Evolutionary conservation across 2,888 invertebrate genomes (phyloP).

Genomic region (Incurvaria masculella): DNA sequence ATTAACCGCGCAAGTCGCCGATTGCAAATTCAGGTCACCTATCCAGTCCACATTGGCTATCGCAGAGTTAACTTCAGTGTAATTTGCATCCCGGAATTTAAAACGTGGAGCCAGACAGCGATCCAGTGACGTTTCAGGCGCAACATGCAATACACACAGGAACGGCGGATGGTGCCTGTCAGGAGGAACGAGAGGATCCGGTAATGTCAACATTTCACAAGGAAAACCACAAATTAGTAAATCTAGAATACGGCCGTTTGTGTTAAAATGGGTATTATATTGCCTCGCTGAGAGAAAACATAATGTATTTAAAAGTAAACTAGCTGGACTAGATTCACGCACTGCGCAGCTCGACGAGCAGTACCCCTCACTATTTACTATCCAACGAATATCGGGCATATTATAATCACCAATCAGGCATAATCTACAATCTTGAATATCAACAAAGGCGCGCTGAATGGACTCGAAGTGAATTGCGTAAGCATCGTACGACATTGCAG

Average conservation of each 20-base stretch:
- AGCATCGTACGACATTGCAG: neutral
- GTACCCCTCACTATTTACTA: neutral
- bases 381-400: neutral
- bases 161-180: neutral
- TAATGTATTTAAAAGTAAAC: neutral
- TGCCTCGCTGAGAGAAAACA: neutral
- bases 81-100: neutral
- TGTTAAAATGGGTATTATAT: neutral
- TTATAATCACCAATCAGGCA: neutral
- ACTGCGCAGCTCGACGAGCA: neutral
- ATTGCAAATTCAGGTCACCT: neutral
- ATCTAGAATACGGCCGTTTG: neutral
- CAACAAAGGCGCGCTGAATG: neutral
- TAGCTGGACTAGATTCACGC: neutral
- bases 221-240: neutral
- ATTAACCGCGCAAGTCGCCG: neutral
- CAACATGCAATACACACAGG: neutral
- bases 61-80: neutral
- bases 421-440: neutral
- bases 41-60: neutral
- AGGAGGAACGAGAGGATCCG: neutral
- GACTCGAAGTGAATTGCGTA: neutral
- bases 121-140: neutral
- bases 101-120: neutral
- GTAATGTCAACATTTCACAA: neutral